These are phyloP conservation scores for Ectemnius cavifrons DNA, from an alignment of 2,888 invertebrate species.

Conservation along the genomic window DNA sequence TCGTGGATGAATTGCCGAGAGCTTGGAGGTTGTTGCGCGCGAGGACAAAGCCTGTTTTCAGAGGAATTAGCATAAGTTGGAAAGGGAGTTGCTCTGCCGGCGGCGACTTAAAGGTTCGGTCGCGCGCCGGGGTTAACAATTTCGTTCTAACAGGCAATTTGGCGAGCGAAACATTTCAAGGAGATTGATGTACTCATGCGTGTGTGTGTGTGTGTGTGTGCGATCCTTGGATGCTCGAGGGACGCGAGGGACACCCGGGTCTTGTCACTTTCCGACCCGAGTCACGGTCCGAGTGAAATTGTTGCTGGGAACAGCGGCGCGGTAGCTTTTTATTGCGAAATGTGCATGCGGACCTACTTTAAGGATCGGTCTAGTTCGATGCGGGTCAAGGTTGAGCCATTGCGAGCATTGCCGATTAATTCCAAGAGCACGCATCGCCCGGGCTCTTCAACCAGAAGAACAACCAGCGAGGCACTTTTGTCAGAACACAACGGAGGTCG, in stretches of 20 bases:
- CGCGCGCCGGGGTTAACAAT: background rate
- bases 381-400: slow-evolving; percentile 70
- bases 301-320: slow-evolving; percentile 58
- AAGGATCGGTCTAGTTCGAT: slow-evolving; percentile 66
- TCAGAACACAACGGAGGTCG: background rate
- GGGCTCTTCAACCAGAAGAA: no score
- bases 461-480: no score
- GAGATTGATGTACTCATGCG: background rate
- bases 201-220: background rate
- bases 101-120: background rate
- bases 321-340: slow-evolving; percentile 59
- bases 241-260: background rate
- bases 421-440: no score
- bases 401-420: slow-evolving; percentile 12
- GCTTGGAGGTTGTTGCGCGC: background rate
- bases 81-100: background rate
- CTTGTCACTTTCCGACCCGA: slow-evolving; percentile 63
- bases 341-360: slow-evolving; percentile 60
- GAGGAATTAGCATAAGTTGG: background rate
- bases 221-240: background rate
- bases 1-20: no score
- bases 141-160: background rate
- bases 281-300: slow-evolving; percentile 76
- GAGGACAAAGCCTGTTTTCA: background rate
- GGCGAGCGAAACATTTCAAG: slow-evolving; percentile 14